Base-by-base conservation (phyloP, 1,140 invertebrate genomes). In the Saccostrea echinata region DNA sequence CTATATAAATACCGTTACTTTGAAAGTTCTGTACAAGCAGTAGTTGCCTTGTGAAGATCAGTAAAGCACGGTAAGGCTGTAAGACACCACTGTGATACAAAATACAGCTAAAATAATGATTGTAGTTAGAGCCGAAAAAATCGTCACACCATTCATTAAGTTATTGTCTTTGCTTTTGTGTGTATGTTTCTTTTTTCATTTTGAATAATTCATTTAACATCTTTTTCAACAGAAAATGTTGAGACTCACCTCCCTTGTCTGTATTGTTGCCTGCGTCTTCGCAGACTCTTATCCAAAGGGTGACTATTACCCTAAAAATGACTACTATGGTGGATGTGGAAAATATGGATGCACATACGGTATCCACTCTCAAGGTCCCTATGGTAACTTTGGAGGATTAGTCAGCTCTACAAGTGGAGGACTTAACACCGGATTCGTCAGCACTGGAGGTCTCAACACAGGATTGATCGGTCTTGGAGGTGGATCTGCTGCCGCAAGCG, bases 401-500 rank as follows among this genome's bases (percentile, higher is more conserved):
- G 13, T 76, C 68, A 76, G 68, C 27, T 30, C 68, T 16, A 27
- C 24, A 30, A 13, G 68, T 27, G 27, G 27, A 30, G 68, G 68
- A 76, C 11, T 76, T 16, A 76, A 30, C 30, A 30, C 68, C 27
- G 68, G 68, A 30, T 33, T 76, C 30, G 68, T 76, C 13, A 33
- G 68, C 11, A 76, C 68, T 30, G 68, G 68, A 30, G 68, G 68
- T 30, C 68, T 76, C 27, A 76, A 76, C 68, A 76, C 30, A 30
- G 68, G 68, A 30, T 76, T 76, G 68, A 16, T 76, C 30, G 68
- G 68, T 30, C 24, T 76, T 18, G 68, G 68, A 76, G 68, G 68
- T 8, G 68, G 68, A 76, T 30, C 68, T 30, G 68, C 68, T 35
- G 68, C 68, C 27, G 24, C 68, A 16, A 30, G 27, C 30, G 68